These are phyloP conservation scores for Helicolenus hilgendorfi DNA, from an alignment of 2,797 vertebrate species.

Conservation along the genomic window DNA sequence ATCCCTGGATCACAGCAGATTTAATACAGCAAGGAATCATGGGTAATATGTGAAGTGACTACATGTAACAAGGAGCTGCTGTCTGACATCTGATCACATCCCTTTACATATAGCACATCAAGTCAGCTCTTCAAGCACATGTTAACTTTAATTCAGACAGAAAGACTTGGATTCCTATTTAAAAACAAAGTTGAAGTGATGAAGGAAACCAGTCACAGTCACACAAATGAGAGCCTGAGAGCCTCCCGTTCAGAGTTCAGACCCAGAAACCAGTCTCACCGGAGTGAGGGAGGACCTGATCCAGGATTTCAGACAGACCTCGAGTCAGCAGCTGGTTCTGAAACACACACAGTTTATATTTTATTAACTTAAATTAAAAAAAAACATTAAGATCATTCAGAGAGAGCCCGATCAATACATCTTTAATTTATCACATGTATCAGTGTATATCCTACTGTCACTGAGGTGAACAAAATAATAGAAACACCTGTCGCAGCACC, in stretches of 20 bases:
- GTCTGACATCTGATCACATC: background rate
- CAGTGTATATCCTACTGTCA: background rate
- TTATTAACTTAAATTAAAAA: background rate
- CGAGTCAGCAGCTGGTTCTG: slow-evolving; percentile 97
- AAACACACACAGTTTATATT: slow-evolving; percentile 33
- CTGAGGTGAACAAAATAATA: background rate
- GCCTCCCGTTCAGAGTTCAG: too few species aligned
- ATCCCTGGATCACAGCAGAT: too few species aligned
- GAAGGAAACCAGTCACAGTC: too few species aligned
- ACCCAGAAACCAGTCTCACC: slow-evolving; percentile 61
- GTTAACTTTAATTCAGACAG: background rate
- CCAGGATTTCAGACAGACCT: slow-evolving; percentile 93
- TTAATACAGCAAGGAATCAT: background rate
- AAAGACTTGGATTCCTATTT: background rate
- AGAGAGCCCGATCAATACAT: background rate
- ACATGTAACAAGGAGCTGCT: too few species aligned
- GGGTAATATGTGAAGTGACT: too few species aligned
- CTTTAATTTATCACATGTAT: background rate
- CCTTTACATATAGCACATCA: background rate
- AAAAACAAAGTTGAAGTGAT: background rate
- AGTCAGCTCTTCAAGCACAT: background rate
- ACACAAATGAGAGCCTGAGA: too few species aligned
- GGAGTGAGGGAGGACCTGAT: slow-evolving; percentile 92
- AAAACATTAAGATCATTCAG: background rate
- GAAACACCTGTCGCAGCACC: background rate